Base-by-base conservation (phyloP, 2,888 invertebrate genomes). In the Autographa gamma region DNA sequence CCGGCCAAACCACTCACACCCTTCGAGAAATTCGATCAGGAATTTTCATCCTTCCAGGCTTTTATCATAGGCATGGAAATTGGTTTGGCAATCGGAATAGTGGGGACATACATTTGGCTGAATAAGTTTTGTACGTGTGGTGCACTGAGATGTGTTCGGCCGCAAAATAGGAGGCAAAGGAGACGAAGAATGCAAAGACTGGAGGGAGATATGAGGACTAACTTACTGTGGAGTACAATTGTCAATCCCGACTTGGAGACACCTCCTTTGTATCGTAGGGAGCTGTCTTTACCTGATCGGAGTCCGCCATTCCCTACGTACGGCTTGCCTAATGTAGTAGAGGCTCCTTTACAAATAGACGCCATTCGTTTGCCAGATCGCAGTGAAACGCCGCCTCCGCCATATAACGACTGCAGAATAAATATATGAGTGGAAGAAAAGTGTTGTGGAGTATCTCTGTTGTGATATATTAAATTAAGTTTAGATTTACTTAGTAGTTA, bases 311-410 rank as follows among this genome's bases (percentile, higher is more conserved):
- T 84, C 63, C 88, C 90, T 4, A 83, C 90, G 31, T 91, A 90
- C 63, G 91, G 91, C 0, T 73, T 93, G 60, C 91, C 92, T 2
- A 85, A 85, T 0, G 85, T 85, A 0, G 83, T 86, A 4, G 91
- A 90, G 63, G 85, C 91, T 13, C 85, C 86, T 4, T 67, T 91
- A 34, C 91, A 90, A 31, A 90, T 88, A 4, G 93, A 93, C 66
- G 92, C 93, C 9, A 88, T 94, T 7, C 84, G 92, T 6, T 59
- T 91, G 11, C 92, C 92, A 0, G 85, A 87, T 73, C 84, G 94
- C 64, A 79, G 91, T 9, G 96, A 96, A 76, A 96, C 96, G 0
- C 96, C 96, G 0, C 96, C 96, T 0, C 96, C 96, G 1, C 93
- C 96, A 0, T 96, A 96, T 76, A 86, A 91, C 64, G 95, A 95